Evolutionary conservation across 2,888 invertebrate genomes (phyloP).

Genomic region (Sacculina carcini): DNA sequence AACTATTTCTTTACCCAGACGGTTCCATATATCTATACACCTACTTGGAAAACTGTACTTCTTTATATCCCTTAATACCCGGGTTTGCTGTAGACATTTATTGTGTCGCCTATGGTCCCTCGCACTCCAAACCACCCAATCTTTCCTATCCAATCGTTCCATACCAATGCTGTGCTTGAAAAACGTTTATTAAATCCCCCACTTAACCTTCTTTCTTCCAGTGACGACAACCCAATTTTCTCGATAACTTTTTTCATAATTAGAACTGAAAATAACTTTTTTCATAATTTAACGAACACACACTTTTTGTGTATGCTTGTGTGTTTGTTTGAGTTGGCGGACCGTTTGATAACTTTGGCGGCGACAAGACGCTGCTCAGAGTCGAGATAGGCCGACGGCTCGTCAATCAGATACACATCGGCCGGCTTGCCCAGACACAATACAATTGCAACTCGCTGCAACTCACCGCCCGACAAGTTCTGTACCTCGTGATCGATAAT

Average conservation of each 20-base stretch:
- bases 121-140: too few relatives aligned
- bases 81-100: too few relatives aligned
- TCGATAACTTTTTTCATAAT: neutral
- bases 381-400: constrained; percentile 95
- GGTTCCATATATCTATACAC: too few relatives aligned
- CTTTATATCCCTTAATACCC: too few relatives aligned
- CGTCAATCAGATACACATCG: constrained; percentile 93
- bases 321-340: constrained; percentile 6
- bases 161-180: too few relatives aligned
- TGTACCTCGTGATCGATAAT: constrained; percentile 96
- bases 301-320: neutral
- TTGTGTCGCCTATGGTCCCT: too few relatives aligned
- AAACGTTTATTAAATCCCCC: neutral
- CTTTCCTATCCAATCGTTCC: too few relatives aligned
- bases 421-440: constrained; percentile 94
- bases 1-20: too few relatives aligned
- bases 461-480: constrained; percentile 94
- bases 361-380: constrained; percentile 99
- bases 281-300: neutral
- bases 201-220: too few relatives aligned
- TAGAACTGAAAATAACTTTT: neutral
- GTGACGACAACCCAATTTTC: too few relatives aligned
- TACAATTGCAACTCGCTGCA: constrained; percentile 87
- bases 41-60: too few relatives aligned
- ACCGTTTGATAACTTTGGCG: constrained; percentile 96